phyloP scores from a whole-genome alignment of 2,797 vertebrate genomes.

The Tolypeutes matacus region DNA sequence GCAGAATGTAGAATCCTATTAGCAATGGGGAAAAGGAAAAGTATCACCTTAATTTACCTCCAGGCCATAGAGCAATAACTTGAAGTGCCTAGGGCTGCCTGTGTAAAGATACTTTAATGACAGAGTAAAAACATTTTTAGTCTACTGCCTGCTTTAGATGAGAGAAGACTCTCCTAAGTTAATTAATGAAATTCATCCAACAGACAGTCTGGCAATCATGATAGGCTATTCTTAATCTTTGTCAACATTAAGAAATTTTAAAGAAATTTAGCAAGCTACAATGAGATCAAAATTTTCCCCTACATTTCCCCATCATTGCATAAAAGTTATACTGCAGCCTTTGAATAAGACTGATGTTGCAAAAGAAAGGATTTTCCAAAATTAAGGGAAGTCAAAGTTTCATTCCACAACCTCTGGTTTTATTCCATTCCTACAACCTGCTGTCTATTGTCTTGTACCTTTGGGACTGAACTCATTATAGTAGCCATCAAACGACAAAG shows the following conservation, averaged over 20 bases:
- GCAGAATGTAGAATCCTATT: conserved; percentile 63
- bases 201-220: conserved; percentile 74
- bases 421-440: conserved; percentile 55
- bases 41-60: conserved; percentile 83
- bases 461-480: conserved; percentile 87
- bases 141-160: conserved; percentile 76
- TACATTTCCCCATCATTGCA: conserved; percentile 78
- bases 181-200: conserved; percentile 86
- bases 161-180: conserved; percentile 79
- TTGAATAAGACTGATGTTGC: conserved; percentile 77
- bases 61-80: conserved; percentile 67
- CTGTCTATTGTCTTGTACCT: conserved; percentile 84
- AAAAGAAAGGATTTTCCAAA: conserved; percentile 83
- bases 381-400: conserved; percentile 83
- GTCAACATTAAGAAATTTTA: conserved; percentile 82
- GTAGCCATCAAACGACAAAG: conserved; percentile 86
- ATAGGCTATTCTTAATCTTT: conserved; percentile 78
- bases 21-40: conserved; percentile 69
- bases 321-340: conserved; percentile 81
- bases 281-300: conserved; percentile 60
- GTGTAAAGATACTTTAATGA: conserved; percentile 82
- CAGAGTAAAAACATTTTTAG: conserved; percentile 81
- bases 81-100: conserved; percentile 72
- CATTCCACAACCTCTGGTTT: conserved; percentile 69
- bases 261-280: conserved; percentile 79